Conservation (phyloP, 2,113 vertebrate genomes). For the Protobothrops flavoviridis region DNA sequence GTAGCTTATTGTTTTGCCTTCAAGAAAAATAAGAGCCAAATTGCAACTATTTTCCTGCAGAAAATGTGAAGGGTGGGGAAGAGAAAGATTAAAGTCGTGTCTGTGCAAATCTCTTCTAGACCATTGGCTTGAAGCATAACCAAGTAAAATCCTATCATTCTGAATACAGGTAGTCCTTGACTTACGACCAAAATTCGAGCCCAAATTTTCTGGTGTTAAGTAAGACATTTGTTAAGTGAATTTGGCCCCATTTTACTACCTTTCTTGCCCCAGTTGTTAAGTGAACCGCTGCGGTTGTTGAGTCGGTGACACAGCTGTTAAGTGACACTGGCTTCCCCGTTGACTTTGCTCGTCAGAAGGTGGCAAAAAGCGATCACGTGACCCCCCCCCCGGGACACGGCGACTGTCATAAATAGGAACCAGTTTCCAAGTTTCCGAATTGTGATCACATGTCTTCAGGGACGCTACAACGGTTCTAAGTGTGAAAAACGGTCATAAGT, state of each 20-base stretch:
- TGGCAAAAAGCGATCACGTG: neutral
- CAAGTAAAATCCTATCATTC: conserved; percentile 53
- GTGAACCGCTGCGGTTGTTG: no score
- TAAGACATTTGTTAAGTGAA: neutral
- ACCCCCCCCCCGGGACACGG: neutral
- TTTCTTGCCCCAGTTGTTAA: no score
- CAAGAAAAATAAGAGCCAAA: neutral
- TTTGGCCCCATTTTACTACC: no score
- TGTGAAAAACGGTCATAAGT: no score
- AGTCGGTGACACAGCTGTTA: no score
- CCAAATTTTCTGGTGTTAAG: neutral
- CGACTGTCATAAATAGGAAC: neutral
- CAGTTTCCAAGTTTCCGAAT: neutral
- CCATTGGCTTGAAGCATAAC: conserved; percentile 35
- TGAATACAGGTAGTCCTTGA: neutral
- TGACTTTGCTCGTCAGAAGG: neutral
- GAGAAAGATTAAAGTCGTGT: conserved; percentile 44
- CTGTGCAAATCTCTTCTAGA: neutral
- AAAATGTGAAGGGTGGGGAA: neutral
- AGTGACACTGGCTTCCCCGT: neutral
- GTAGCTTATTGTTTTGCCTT: neutral
- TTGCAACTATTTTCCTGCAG: neutral
- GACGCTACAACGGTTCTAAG: neutral
- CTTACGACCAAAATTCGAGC: neutral
- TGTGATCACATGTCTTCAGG: neutral